Base-by-base conservation (phyloP, 2,888 invertebrate species). In the Brassicogethes aeneus region DNA sequence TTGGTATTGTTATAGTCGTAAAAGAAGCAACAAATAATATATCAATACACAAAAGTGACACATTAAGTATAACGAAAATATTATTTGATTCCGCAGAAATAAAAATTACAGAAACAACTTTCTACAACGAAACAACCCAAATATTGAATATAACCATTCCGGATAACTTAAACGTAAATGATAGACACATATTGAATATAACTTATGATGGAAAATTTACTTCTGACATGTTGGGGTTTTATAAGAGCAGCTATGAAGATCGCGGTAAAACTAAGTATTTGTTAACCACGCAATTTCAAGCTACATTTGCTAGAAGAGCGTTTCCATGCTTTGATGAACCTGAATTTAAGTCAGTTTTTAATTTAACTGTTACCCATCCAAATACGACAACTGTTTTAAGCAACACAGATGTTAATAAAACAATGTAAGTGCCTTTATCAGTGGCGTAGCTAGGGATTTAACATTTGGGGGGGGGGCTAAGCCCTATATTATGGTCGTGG, bases 261-360 rank as follows among this genome's bases (percentile, higher is more conserved):
- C 30, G 42, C 34, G 48, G 44, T 15, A 13, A 13, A 8, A 15
- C 29, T 2, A 77, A 78, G 37, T 73, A 70, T 50, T 60, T 83
- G n/a, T 76, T 78, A 2, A 74, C 80, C 1, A 82, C 83, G 0
- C 82, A 83, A 45, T 77, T 85, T 39, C 79, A 83, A 59, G 74
- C 80, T 0, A 77, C 77, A 1, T 73, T 74, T 42, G 80, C 82
- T 0, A 75, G 83, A 1, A 71, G 73, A 34, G 83, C 79, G 0
- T 85, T 86, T 60, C 86, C 86, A 0, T 86, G 86, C 56, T 85
- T 79, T 55, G 86, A 86, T 52, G 82, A 83, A 55, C 86, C 87
- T 0, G 69, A 68, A 0, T 62, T 76, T 23, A 86, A 85, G 55
- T 80, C 86, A 0, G 66, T 67, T n/a, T 85, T 83, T 56, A 68